Evolutionary conservation across 1,140 invertebrate genomes (phyloP).

Genomic region (Pseudomyrmex sp.): DNA sequence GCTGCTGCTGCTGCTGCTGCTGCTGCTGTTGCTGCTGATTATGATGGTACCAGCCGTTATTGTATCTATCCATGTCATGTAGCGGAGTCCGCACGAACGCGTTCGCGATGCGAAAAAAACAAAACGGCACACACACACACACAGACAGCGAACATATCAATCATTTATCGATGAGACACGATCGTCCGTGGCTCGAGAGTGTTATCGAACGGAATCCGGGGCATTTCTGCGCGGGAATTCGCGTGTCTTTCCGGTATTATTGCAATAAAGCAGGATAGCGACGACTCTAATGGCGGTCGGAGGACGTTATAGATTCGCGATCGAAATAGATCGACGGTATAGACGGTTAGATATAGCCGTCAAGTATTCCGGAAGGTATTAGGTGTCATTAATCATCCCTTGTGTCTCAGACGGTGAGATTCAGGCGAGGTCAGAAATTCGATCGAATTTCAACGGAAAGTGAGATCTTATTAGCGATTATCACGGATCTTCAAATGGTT

Average conservation of each 20-base stretch:
- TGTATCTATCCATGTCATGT: conserved; percentile 83
- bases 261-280: conserved; percentile 44
- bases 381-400: conserved; percentile 43
- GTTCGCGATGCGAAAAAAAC: conserved; percentile 63
- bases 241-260: conserved; percentile 54
- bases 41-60: conserved; percentile 83
- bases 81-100: conserved; percentile 65
- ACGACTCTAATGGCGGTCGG: conserved; percentile 29
- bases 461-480: conserved; percentile 40
- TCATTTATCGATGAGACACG: conserved; percentile 68
- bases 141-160: conserved; percentile 75
- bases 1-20: conserved; percentile 67
- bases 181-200: conserved; percentile 51
- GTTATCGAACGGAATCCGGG: conserved; percentile 41
- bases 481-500: conserved; percentile 2
- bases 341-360: conserved; percentile 15
- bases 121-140: conserved; percentile 48
- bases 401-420: conserved; percentile 1
- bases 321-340: conserved; percentile 29
- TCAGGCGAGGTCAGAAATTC: neutral
- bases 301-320: conserved; percentile 29
- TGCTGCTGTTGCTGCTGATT: conserved; percentile 78
- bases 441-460: conserved; percentile 2
- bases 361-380: conserved; percentile 19
- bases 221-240: conserved; percentile 53